Base-by-base conservation (phyloP, 2,888 invertebrate genomes). In the Morpho deidamia region DNA sequence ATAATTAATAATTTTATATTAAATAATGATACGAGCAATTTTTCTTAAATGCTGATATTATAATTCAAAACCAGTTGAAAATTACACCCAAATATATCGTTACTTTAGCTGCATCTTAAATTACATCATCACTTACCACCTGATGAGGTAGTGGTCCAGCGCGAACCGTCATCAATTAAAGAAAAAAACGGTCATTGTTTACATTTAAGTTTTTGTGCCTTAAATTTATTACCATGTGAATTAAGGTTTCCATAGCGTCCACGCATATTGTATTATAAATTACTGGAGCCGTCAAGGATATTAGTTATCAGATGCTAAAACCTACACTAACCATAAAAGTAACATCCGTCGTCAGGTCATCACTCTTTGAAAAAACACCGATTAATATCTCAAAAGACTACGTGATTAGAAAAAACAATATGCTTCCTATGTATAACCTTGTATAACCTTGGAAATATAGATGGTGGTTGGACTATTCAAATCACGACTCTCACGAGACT, bases 361-460 rank as follows among this genome's bases (percentile, higher is more conserved):
- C 11, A 64, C 66, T 58, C 55, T 56, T 60, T 62, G 60, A 52
- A 59, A 57, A 55, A 66, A 63, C 58, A 58, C 63, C 67, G 76
- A 78, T 80, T 64, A 58, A 80, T 81, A 79, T 74, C 39, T 63
- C 62, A 70, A 49, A 62, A 63, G 57, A 59, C 60, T 66, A 78
- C 76, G 74, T 77, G 78, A 74, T 67, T 73, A 71, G 78, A 74
- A 72, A 74, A 60, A 64, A 63, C 64, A 71, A 70, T 64, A 67
- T 23, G n/a, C n/a, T n/a, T n/a, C n/a, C n/a, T n/a, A n/a, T n/a
- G n/a, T n/a, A n/a, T n/a, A n/a, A n/a, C 23, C 23, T 23, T 5
- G 23, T 23, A 23, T 23, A 5, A 23, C 23, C 23, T 23, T 5
- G 23, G 23, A 23, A 5, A 23, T 23, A 23, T 5, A 23, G 2